Evolutionary conservation across 1,140 invertebrate genomes (phyloP), one percentile per base, ranked within the genome.

Genomic region (Olivierus martensii): DNA sequence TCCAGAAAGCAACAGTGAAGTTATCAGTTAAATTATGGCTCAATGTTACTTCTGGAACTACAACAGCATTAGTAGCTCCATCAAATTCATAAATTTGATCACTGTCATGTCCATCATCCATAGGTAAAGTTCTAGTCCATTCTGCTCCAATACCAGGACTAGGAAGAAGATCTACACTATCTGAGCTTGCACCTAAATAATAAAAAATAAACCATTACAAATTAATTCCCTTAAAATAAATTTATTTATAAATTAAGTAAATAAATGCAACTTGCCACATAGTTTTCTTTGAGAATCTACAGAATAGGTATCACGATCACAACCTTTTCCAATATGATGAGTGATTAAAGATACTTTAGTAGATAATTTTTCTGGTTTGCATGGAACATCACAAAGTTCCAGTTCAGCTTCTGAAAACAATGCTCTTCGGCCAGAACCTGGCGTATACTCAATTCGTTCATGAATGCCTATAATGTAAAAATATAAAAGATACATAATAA

Each of bases 11-110:
- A 59, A 97, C 79, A 45, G 84, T 87, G 71, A 96, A 95, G 39
- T 82, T 83, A 51, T 80, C 72, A 14, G 80, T 79, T 22, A 92
- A 67, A 12, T 77, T 75, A 64, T 90, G 84, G 42, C 55, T 49
- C 19, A 71, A 54, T 22, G 66, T 62, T 6, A 60, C 71, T 57
- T 78, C 77, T 0, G 87, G 86, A 21, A 91, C 66, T n/a, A 87
- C 79, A 0, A 89, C 87, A 2, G 87, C 86, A 7, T 85, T 85
- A 19, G 77, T 84, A 17, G 76, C 75, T 0, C 91, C 91, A 68
- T 94, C 90, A 70, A 95, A 95, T 65, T 89, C 85, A 68, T 90
- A 95, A 66, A 95, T 87, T 58, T 92, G 84, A 67, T 96, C 91
- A 42, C 81, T 79, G 62, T 87, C 82, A 50, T 81, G 75, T 1